Base-by-base conservation (phyloP, 2,797 vertebrate species). In the Mionectes olivaceus region DNA sequence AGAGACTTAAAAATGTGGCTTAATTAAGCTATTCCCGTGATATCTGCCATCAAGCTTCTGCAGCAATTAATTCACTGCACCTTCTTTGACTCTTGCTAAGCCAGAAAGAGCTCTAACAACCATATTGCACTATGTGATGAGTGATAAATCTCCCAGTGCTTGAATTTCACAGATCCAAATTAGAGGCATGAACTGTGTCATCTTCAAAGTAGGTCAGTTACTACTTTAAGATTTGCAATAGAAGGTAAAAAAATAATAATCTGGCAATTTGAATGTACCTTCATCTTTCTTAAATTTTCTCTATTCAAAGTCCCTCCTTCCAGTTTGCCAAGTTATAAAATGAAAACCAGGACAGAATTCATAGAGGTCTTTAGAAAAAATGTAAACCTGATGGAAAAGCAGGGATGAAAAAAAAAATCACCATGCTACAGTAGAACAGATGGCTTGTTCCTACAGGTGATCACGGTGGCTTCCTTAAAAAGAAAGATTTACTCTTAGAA, bases 21-120 rank as follows among this genome's bases (percentile, higher is more conserved):
- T 93, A 39, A 89, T 92, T 94, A 96, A 83, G 39, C 43, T 93
- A 85, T 87, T 90, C 75, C 74, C 75, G 69, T 21, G 50, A 32
- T 75, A 81, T 13, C 60, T 75, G 23, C n/a, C 59, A 68, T 70
- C 65, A 89, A 86, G 57, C 16, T 89, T 67, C 57, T 94, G 25
- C 41, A 89, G n/a, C 50, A 82, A 56, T 83, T 91, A 84, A 80
- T 73, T 85, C 76, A 71, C 11, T 68, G n/a, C 24, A 68, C 50
- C 37, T 67, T 76, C 44, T 92, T 59, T 70, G 53, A 65, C 37
- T 74, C 33, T 43, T 89, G 39, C 22, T 47, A 67, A 47, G 41
- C 22, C 67, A 78, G 57, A 43, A 76, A 89, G n/a, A 91, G 11
- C 22, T 88, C 47, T 60, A 70, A 56, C 35, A 79, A 73, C 53